A percentile compares a stretch with the other conserved stretches of the same genome.
Evolutionary conservation across 1,140 invertebrate genomes (phyloP).

Genomic region (Drosophila albomicans): DNA sequence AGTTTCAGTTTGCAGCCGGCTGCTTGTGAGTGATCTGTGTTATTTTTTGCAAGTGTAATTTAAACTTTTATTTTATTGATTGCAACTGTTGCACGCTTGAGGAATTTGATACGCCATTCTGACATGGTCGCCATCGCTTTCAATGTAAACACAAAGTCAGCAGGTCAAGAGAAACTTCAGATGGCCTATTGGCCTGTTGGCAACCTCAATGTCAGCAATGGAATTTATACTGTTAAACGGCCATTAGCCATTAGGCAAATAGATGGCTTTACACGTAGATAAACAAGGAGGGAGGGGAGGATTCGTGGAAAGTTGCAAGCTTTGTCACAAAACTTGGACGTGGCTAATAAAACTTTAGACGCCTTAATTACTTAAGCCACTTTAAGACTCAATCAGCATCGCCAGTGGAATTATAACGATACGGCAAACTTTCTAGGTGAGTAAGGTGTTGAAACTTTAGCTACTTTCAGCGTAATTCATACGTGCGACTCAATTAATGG

Average conservation of each 20-base stretch:
- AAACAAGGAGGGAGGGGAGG: conserved; percentile 25
- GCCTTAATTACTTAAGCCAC: conserved; percentile 63
- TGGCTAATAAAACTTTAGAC: conserved; percentile 56
- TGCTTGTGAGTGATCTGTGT: no score
- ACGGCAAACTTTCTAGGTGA: neutral
- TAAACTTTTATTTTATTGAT: neutral
- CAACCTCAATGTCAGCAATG: neutral
- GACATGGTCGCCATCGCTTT: neutral
- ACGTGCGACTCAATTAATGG: conserved; percentile 20
- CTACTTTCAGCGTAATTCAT: neutral
- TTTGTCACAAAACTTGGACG: conserved; percentile 38
- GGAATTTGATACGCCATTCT: neutral
- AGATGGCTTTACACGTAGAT: conserved; percentile 42
- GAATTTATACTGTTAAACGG: conserved; percentile 41
- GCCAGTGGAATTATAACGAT: conserved; percentile 45
- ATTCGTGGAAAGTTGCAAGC: conserved; percentile 28
- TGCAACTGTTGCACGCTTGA: neutral
- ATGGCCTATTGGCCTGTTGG: neutral
- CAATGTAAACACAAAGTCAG: neutral
- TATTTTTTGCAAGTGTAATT: neutral
- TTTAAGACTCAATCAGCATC: conserved; percentile 69
- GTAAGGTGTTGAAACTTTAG: conserved; percentile 3
- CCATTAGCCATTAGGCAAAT: conserved; percentile 46
- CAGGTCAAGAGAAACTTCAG: neutral
- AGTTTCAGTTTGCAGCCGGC: neutral